phyloP scores from a whole-genome alignment of 1,140 invertebrate species.

The Limonius californicus region DNA sequence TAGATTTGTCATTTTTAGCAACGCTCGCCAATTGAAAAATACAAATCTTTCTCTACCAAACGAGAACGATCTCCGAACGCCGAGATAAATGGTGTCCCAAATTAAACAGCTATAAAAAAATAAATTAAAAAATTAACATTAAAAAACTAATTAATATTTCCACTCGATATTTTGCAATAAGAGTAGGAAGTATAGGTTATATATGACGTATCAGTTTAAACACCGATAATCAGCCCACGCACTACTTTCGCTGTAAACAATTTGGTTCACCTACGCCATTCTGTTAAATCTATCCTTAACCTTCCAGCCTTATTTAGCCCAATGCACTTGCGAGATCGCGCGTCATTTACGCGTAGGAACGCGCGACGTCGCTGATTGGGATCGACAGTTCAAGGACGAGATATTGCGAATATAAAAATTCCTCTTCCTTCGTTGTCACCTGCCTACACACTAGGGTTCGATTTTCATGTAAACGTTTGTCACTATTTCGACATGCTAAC shows the following conservation, averaged over 20 bases:
- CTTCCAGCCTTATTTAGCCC: constrained; percentile 28
- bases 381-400: constrained; percentile 15
- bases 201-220: constrained; percentile 25
- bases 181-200: constrained; percentile 26
- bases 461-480: too few species aligned
- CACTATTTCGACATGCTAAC: too few species aligned
- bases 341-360: not conserved
- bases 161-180: constrained; percentile 10
- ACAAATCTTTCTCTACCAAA: too few species aligned
- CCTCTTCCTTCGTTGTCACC: not conserved
- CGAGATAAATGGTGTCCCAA: too few species aligned
- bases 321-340: not conserved
- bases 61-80: too few species aligned
- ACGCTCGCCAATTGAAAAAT: too few species aligned
- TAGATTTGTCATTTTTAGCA: too few species aligned
- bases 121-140: not conserved
- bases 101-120: not conserved
- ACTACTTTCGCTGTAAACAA: constrained; percentile 27
- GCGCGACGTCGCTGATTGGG: not conserved
- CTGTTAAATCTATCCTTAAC: constrained; percentile 26
- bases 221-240: constrained; percentile 26
- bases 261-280: constrained; percentile 26
- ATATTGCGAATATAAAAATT: constrained; percentile 6
- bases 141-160: constrained; percentile 9
- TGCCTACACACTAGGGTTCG: not conserved